Evolutionary conservation across 2,113 vertebrate genomes (phyloP).

Genomic region (Vicugna pacos): DNA sequence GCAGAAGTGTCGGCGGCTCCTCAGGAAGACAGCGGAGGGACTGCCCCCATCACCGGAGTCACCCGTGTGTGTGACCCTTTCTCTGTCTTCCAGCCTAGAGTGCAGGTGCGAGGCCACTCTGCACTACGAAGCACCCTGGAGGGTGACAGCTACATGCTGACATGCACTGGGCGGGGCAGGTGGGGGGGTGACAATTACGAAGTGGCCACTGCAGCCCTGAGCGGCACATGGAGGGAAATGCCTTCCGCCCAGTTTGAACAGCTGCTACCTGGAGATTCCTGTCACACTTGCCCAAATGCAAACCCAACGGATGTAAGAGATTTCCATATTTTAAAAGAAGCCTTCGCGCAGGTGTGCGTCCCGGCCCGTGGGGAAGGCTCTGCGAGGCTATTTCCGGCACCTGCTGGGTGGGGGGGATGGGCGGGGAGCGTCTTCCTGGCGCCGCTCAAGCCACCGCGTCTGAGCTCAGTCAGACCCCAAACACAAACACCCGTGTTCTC

Average conservation of each 20-base stretch:
- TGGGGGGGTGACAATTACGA: background rate
- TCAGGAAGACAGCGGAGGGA: background rate
- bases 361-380: background rate
- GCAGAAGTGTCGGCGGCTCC: rapidly evolving
- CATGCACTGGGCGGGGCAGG: rapidly evolving
- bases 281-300: background rate
- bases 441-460: rapidly evolving
- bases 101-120: background rate
- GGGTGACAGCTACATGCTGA: background rate
- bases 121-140: background rate
- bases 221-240: background rate
- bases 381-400: background rate
- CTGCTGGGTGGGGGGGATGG: background rate
- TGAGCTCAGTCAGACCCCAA: too few species aligned
- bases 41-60: background rate
- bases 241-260: background rate
- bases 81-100: background rate
- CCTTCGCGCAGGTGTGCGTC: rapidly evolving
- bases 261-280: background rate
- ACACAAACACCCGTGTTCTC: background rate
- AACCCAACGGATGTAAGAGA: background rate
- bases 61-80: too few species aligned
- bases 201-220: background rate
- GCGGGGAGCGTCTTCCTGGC: background rate
- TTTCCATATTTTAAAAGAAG: background rate